These are phyloP conservation scores for Drosophila albomicans DNA, from an alignment of 1,140 invertebrate species.

Conservation along the genomic window DNA sequence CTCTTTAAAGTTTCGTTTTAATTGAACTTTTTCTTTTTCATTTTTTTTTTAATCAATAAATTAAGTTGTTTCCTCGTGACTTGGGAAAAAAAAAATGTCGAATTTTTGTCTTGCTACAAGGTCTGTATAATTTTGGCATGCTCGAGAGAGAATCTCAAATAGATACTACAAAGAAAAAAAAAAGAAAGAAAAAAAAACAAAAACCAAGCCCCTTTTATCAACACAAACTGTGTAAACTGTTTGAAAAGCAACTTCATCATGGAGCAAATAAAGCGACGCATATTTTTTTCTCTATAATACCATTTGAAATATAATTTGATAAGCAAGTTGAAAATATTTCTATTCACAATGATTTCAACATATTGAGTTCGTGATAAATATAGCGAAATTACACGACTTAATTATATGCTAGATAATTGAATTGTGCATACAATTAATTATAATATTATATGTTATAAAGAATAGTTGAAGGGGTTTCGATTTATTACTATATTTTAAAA, in stretches of 20 bases:
- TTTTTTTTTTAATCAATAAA: not conserved
- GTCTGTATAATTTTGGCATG: not conserved
- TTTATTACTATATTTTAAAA: not conserved
- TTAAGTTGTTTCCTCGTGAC: not conserved
- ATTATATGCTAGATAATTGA: not conserved
- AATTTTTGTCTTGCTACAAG: too few relatives aligned
- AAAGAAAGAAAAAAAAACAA: not conserved
- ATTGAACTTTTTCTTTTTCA: not conserved
- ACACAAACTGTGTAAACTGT: not conserved
- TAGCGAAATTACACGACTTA: not conserved
- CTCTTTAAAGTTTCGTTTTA: not conserved
- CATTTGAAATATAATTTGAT: not conserved
- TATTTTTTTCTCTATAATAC: not conserved
- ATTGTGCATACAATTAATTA: not conserved
- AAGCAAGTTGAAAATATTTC: not conserved
- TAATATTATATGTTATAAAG: not conserved
- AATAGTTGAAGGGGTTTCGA: too few relatives aligned
- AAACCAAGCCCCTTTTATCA: conserved; percentile 1
- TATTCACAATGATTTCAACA: not conserved
- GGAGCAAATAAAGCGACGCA: not conserved
- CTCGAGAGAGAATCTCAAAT: not conserved
- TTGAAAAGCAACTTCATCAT: not conserved
- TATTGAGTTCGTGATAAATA: not conserved
- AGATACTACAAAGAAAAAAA: not conserved
- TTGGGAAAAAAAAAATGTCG: not conserved